phyloP scores from a whole-genome alignment of 2,888 invertebrate species.

The Leptinotarsa peninsularis region DNA sequence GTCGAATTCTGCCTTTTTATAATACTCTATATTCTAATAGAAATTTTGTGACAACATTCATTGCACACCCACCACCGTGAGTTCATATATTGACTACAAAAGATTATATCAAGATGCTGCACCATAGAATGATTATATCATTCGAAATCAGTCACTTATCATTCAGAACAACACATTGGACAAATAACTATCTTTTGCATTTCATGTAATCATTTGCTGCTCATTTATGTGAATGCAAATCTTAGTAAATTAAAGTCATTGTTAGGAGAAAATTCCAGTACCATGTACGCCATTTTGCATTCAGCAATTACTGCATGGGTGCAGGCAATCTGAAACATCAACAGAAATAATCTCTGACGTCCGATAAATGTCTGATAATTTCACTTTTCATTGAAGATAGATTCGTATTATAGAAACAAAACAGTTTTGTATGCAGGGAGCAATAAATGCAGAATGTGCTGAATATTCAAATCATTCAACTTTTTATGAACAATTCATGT shows the following conservation, averaged over 20 bases:
- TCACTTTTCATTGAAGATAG: not conserved
- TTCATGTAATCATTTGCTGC: slow-evolving; percentile 5
- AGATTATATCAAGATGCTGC: not conserved
- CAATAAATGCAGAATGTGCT: slow-evolving; percentile 2
- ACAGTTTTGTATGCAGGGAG: not conserved
- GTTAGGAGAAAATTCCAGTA: slow-evolving; percentile 11
- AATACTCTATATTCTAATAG: no score
- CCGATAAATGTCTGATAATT: slow-evolving; percentile 5
- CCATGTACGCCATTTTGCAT: not conserved
- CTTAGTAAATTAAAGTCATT: slow-evolving; percentile 1
- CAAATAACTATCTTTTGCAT: not conserved
- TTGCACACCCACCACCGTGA: no score
- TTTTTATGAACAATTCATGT: not conserved
- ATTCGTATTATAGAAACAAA: not conserved
- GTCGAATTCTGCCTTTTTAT: no score
- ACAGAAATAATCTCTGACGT: slow-evolving; percentile 15
- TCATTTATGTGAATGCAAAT: slow-evolving; percentile 6
- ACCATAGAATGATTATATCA: not conserved
- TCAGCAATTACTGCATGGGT: slow-evolving; percentile 8
- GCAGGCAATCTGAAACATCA: slow-evolving; percentile 11
- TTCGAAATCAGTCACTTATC: not conserved
- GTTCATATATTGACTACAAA: not conserved
- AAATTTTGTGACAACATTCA: no score
- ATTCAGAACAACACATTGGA: not conserved
- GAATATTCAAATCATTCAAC: not conserved